Evolutionary conservation across 2,797 vertebrate species (phyloP).

Genomic region (Diglossa cyanea): DNA sequence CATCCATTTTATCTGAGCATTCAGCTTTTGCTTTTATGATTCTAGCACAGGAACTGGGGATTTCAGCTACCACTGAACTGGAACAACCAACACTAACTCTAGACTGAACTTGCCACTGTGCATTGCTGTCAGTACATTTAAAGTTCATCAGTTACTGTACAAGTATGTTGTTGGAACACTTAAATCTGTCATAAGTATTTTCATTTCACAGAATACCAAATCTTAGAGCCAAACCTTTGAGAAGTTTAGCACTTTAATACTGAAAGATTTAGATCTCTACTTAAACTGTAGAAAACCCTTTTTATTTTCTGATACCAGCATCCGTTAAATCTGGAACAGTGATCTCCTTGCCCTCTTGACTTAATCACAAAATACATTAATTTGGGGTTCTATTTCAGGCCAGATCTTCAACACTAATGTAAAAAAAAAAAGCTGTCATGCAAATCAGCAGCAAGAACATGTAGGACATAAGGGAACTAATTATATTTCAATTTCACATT

Average conservation of each 20-base stretch:
- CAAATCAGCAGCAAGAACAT: neutral
- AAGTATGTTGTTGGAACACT: neutral
- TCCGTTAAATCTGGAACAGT: neutral
- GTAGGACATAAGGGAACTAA: neutral
- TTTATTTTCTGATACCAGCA: neutral
- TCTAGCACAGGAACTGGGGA: neutral
- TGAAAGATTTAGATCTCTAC: neutral
- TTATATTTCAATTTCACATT: neutral
- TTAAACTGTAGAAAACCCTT: neutral
- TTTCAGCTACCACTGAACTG: neutral
- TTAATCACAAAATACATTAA: neutral
- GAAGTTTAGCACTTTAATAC: neutral
- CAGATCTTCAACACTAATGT: neutral
- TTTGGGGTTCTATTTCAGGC: neutral
- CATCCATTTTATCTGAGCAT: neutral
- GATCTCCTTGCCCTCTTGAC: neutral
- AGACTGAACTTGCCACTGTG: neutral
- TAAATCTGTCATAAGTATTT: neutral
- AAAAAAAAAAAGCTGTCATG: neutral
- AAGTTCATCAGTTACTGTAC: neutral
- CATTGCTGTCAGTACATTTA: neutral
- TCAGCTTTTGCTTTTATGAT: neutral
- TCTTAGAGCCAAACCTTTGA: neutral
- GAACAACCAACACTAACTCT: neutral
- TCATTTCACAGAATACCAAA: neutral